Conservation (phyloP, 2,797 vertebrate species). For the Hippoglossus hippoglossus region DNA sequence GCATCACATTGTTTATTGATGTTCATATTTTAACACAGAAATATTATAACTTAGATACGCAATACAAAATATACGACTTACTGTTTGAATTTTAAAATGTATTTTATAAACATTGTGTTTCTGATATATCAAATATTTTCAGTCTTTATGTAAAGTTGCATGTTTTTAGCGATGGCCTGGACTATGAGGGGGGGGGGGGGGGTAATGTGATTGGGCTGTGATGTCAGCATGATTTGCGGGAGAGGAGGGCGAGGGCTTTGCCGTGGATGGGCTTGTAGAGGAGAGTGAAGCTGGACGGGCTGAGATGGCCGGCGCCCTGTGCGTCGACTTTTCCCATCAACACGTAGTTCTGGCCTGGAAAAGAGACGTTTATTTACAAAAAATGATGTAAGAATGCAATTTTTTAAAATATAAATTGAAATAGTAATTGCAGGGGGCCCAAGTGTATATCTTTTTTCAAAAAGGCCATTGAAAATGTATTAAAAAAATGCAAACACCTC, state of each 20-base stretch:
- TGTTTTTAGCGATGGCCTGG: constrained; percentile 1
- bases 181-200: background rate
- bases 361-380: background rate
- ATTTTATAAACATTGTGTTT: constrained; percentile 8
- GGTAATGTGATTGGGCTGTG: constrained; percentile 34
- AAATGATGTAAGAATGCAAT: no score
- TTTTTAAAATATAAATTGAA: no score
- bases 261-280: constrained; percentile 84
- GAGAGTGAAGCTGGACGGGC: constrained; percentile 88
- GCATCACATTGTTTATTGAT: constrained; percentile 47
- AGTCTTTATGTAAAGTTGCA: constrained; percentile 20
- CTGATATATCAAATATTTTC: constrained; percentile 25
- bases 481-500: no score
- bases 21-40: constrained; percentile 61
- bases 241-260: constrained; percentile 84
- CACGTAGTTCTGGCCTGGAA: constrained; percentile 87
- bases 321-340: constrained; percentile 88
- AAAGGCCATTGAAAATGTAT: background rate
- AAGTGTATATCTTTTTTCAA: no score
- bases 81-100: background rate
- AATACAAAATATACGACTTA: constrained; percentile 61
- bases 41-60: constrained; percentile 77
- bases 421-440: background rate
- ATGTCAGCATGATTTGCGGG: constrained; percentile 83
- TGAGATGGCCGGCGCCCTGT: constrained; percentile 81